Evolutionary conservation across 2,797 vertebrate genomes (phyloP), one percentile per base, ranked within the genome.

Genomic region (Hydrocynus forskahlii): DNA sequence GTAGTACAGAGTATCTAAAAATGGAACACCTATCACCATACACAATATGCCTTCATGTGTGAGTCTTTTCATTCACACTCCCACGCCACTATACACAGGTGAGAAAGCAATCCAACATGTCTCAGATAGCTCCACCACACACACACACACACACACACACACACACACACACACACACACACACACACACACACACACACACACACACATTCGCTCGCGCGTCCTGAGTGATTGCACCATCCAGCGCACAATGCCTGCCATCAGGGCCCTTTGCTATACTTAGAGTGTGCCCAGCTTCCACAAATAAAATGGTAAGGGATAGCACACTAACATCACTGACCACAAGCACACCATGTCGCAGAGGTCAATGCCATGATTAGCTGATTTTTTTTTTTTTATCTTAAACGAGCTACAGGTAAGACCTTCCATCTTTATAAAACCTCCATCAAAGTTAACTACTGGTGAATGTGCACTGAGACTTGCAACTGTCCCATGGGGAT

Each of bases 241-340:
- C 70, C 35, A 84, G 70, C 35, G 75, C 62, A 84, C 69, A 84
- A 87, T 83, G 50, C 67, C 62, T 81, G 48, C 90, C 89, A 87
- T 92, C 88, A 89, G 89, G 88, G 85, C 79, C 83, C 81, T 71
- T 63, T 87, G 90, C 92, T 96, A 96, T 95, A 95, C 95, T 95
- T 95, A 93, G 94, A 91, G 60, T 29, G 87, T 84, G 82, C 89
- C 91, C 90, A 93, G 92, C 91, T 93, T 91, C 82, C 83, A 90
- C 91, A 92, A 94, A 92, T 91, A 89, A 93, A 92, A 90, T 87
- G 89, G 89, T 86, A 90, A 93, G 85, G 84, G 88, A 93, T 92
- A 90, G 86, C 82, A 67, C 83, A 86, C 67, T 84, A 86, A 92
- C 87, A 88, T 84, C 75, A 35, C 91, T 72, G 76, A 45, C 82